phyloP scores from a whole-genome alignment of 2,888 invertebrate genomes.

The Galerucella calmariensis region DNA sequence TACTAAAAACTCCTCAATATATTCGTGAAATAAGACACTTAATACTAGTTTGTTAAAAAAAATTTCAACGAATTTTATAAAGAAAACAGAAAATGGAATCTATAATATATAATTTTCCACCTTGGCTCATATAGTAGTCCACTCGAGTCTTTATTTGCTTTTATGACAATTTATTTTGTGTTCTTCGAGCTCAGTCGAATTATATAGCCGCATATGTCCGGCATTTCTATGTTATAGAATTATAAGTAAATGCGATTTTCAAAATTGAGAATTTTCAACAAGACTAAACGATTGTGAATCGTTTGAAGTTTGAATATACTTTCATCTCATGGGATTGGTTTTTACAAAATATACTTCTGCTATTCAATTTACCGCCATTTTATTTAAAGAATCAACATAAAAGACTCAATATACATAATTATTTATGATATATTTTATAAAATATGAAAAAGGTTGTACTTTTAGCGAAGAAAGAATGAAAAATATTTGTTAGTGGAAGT shows the following conservation, averaged over 20 bases:
- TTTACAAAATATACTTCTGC: not conserved
- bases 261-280: slow-evolving; percentile 49
- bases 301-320: slow-evolving; percentile 9
- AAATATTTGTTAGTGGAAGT: not conserved
- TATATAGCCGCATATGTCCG: slow-evolving; percentile 56
- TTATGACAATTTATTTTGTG: slow-evolving; percentile 59
- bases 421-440: too few relatives aligned
- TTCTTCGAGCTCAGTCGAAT: slow-evolving; percentile 58
- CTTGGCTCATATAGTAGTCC: slow-evolving; percentile 18
- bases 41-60: too few relatives aligned
- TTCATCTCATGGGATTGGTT: not conserved
- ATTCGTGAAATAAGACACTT: too few relatives aligned
- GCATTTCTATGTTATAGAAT: slow-evolving; percentile 58
- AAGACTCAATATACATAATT: too few relatives aligned
- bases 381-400: not conserved
- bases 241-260: slow-evolving; percentile 58
- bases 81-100: not conserved
- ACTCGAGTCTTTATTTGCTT: slow-evolving; percentile 52
- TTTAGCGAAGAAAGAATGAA: too few relatives aligned
- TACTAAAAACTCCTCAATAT: too few relatives aligned
- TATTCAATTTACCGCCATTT: not conserved
- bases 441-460: too few relatives aligned
- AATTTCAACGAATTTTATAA: too few relatives aligned
- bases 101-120: not conserved
- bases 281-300: slow-evolving; percentile 41